A percentile compares a stretch with the other conserved stretches of the same genome.
Conservation (phyloP, 2,113 vertebrate genomes). For the Lates calcarifer region DNA sequence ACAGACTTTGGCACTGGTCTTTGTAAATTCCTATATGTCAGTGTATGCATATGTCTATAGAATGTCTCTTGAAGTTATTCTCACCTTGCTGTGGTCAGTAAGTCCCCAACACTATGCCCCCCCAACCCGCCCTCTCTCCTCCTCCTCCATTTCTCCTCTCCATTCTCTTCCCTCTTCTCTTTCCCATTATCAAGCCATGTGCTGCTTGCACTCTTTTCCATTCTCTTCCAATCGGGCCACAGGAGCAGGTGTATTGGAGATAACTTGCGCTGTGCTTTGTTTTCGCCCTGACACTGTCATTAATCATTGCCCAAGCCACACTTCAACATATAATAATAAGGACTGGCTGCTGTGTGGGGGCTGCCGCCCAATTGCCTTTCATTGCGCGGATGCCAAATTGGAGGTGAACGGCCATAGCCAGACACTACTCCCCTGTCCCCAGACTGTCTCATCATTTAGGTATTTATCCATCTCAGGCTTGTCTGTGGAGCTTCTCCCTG, state of each 20-base stretch:
- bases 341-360: conserved; percentile 96
- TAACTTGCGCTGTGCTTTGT: conserved; percentile 99
- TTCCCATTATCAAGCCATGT: conserved; percentile 90
- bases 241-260: conserved; percentile 99
- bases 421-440: conserved; percentile 95
- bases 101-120: conserved; percentile 33
- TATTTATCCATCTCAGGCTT: conserved; percentile 99
- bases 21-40: conserved; percentile 8
- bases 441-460: conserved; percentile 99
- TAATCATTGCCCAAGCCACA: conserved; percentile 99
- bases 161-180: conserved; percentile 82
- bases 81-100: conserved; percentile 68
- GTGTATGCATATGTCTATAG: not conserved
- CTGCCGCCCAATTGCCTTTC: conserved; percentile 99
- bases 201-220: conserved; percentile 87
- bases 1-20: not conserved
- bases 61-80: conserved; percentile 49
- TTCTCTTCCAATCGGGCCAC: conserved; percentile 93
- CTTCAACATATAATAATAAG: conserved; percentile 99
- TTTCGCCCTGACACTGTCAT: conserved; percentile 98
- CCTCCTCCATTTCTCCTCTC: conserved; percentile 85
- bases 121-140: conserved; percentile 22
- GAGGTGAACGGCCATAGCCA: conserved; percentile 98
- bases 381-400: conserved; percentile 97
- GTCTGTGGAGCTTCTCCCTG: conserved; percentile 92